phyloP scores from a whole-genome alignment of 2,888 invertebrate genomes.

The Hyposoter didymator region DNA sequence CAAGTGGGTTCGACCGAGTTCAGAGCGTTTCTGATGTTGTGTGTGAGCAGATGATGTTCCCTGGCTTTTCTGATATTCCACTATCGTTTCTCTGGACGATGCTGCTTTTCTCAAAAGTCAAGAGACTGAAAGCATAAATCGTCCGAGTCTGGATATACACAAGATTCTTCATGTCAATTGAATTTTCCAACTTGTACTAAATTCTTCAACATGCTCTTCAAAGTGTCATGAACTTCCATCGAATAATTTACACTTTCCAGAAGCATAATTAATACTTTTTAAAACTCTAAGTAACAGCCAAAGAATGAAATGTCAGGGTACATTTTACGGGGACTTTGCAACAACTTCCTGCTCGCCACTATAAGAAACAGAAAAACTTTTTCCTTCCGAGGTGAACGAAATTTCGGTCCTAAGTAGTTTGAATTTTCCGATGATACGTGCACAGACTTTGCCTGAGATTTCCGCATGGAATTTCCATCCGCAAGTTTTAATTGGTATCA shows the following conservation, averaged over 20 bases:
- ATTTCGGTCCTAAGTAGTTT: background rate
- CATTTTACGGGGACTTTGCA: conserved; percentile 3
- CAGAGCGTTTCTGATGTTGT: conserved; percentile 41
- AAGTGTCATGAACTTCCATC: background rate
- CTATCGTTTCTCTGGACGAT: background rate
- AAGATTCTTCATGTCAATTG: background rate
- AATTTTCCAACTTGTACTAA: background rate
- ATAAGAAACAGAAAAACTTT: background rate
- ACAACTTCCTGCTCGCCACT: background rate
- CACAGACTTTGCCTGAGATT: conserved; percentile 4
- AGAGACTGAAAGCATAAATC: background rate
- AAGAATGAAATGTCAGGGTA: background rate
- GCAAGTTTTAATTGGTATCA: conserved; percentile 37
- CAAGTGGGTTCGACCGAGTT: conserved; percentile 45
- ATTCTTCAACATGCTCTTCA: background rate
- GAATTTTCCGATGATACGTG: conserved; percentile 24
- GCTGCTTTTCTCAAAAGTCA: conserved; percentile 3
- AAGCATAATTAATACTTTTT: background rate
- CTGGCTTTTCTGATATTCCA: conserved; percentile 7
- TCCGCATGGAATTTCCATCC: background rate
- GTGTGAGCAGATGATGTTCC: background rate
- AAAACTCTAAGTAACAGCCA: background rate
- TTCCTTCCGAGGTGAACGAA: background rate
- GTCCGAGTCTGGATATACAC: background rate
- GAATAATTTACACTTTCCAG: conserved; percentile 4